Base-by-base conservation (phyloP, 2,113 vertebrate genomes). In the Chaetodon trifascialis region DNA sequence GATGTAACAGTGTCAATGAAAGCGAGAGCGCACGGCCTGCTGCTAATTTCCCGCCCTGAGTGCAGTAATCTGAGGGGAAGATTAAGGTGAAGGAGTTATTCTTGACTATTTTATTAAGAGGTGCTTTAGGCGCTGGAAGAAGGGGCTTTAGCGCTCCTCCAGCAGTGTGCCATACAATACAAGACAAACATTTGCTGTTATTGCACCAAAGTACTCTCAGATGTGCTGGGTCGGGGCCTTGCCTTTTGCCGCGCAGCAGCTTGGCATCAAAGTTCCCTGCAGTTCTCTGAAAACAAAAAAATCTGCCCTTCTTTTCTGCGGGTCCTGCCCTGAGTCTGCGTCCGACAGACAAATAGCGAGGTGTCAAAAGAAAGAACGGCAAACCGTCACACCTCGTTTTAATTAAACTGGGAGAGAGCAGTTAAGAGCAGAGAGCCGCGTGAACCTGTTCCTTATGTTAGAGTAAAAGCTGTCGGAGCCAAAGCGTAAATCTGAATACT, bases 151-250 rank as follows among this genome's bases (percentile, higher is more conserved):
- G 91, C 93, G 92, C 94, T 95, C 94, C 90, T 92, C 93, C 91
- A 94, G 95, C 95, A 95, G 93, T 92, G 82, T 94, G 95, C 95
- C 95, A 96, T 95, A 95, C 94, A 95, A 96, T 96, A 96, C 95
- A 95, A 96, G 93, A 95, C 94, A 96, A 96, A 96, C 94, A 95
- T 94, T 94, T 95, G 94, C 93, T 95, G 95, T 96, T 96, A 95
- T 96, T 96, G 94, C 96, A 92, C 93, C 88, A 97, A 96, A 95
- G 94, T 89, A 72, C 77, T 96, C 85, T 96, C 96, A 97, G 95
- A 95, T 94, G 94, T 95, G 87, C 76, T 89, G 47, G 77, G 87
- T 82, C 69, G 67, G 83, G 90, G 86, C 89, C 76, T 94, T 84
- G 88, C 88, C 74, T 88, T 91, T 86, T 84, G 83, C 84, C 64